Evolutionary conservation across 1,140 invertebrate species (phyloP).

Genomic region (Phenacoccus solenopsis): DNA sequence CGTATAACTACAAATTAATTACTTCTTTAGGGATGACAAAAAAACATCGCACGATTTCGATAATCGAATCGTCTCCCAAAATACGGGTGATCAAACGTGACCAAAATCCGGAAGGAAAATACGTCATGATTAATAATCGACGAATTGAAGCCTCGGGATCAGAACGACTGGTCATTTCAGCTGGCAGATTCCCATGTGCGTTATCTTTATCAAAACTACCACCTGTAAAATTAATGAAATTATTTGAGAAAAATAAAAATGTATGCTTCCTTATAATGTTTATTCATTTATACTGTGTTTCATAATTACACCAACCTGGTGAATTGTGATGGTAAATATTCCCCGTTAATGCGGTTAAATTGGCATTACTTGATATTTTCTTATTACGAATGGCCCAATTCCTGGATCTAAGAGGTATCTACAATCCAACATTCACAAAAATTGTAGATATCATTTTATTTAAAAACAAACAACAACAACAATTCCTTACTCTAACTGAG

Average conservation of each 20-base stretch:
- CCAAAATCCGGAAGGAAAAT: conserved; percentile 98
- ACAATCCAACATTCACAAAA: too few species aligned
- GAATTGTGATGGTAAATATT: background rate
- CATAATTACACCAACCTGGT: background rate
- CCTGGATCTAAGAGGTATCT: conserved; percentile 41
- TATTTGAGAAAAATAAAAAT: background rate
- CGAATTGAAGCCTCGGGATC: conserved; percentile 45
- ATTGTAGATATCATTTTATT: too few species aligned
- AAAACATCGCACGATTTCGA: conserved; percentile 61
- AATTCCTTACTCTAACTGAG: conserved; percentile 29
- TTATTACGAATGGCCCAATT: conserved; percentile 38
- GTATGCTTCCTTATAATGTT: too few species aligned
- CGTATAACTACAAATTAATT: conserved; percentile 22
- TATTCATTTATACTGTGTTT: too few species aligned
- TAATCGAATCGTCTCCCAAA: conserved; percentile 75
- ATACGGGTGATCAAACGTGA: conserved; percentile 83
- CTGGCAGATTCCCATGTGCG: background rate
- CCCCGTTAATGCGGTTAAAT: background rate
- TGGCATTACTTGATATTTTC: conserved; percentile 27
- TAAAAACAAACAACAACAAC: conserved; percentile 22
- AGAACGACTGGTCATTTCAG: conserved; percentile 35
- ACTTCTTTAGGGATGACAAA: conserved; percentile 51
- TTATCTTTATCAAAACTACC: background rate
- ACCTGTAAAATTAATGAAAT: background rate
- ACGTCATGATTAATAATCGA: conserved; percentile 76